phyloP scores from a whole-genome alignment of 2,888 invertebrate genomes.

The Drosophila phalerata region DNA sequence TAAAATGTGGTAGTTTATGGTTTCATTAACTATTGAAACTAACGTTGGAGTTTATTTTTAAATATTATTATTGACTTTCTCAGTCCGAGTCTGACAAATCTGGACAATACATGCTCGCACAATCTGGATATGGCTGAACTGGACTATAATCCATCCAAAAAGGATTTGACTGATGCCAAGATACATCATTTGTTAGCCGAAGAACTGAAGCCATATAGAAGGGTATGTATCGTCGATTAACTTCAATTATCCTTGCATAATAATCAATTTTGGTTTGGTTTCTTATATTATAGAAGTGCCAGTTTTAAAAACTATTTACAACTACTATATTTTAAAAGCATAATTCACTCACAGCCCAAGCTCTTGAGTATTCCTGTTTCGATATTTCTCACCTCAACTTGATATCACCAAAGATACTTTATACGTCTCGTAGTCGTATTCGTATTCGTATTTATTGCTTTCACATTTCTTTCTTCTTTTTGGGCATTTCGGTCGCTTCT shows the following conservation, averaged over 20 bases:
- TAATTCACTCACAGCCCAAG: conserved; percentile 61
- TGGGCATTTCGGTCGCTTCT: conserved; percentile 57
- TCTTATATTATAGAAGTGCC: conserved; percentile 55
- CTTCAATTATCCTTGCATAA: conserved; percentile 12
- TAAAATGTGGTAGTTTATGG: conserved; percentile 22
- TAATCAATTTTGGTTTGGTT: conserved; percentile 62
- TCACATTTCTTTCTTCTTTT: conserved; percentile 41
- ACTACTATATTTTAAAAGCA: conserved; percentile 31
- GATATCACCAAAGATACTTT: conserved; percentile 43
- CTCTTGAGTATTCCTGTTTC: conserved; percentile 41
- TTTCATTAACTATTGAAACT: not conserved
- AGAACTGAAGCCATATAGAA: conserved; percentile 94
- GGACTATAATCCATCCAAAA: conserved; percentile 96
- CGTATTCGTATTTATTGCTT: conserved; percentile 49
- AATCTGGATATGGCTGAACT: conserved; percentile 97
- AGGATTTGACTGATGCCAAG: conserved; percentile 96
- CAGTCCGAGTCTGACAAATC: conserved; percentile 93
- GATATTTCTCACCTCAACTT: conserved; percentile 46
- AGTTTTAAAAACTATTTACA: conserved; percentile 39
- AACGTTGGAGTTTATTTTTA: conserved; percentile 8
- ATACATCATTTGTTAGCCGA: conserved; percentile 96
- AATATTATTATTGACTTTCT: conserved; percentile 4
- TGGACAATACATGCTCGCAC: conserved; percentile 92
- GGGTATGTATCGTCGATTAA: conserved; percentile 87
- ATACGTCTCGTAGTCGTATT: conserved; percentile 49